A percentile compares a stretch with the other conserved stretches of the same genome.
Conservation (phyloP, 2,113 vertebrate genomes). For the Neomonachus schauinslandi region DNA sequence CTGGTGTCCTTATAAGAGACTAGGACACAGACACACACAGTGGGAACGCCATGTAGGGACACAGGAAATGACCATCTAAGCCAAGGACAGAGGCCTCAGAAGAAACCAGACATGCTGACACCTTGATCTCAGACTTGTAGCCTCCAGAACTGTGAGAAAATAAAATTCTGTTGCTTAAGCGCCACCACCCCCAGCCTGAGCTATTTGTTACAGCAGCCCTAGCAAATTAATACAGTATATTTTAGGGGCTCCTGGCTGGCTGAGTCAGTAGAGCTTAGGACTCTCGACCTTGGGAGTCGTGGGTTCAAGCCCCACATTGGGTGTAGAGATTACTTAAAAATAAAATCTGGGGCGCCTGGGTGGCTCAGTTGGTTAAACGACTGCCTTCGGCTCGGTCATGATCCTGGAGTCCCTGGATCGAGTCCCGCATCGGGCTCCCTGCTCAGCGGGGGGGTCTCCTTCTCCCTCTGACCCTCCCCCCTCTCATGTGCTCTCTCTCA, state of each 20-base stretch:
- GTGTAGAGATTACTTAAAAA: neutral
- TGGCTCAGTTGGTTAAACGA: too few relatives aligned
- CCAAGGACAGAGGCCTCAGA: neutral
- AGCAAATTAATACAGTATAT: neutral
- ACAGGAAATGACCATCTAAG: neutral
- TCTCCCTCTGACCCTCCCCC: too few relatives aligned
- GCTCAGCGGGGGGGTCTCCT: too few relatives aligned
- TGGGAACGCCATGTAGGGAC: neutral
- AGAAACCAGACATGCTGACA: neutral
- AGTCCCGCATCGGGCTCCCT: too few relatives aligned
- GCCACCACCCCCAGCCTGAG: neutral
- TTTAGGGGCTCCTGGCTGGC: neutral
- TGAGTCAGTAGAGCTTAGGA: neutral
- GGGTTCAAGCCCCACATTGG: neutral
- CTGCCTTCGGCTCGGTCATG: too few relatives aligned
- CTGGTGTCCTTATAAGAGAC: neutral
- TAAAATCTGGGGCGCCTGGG: neutral
- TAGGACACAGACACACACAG: neutral
- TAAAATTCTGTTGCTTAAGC: neutral
- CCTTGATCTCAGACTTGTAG: neutral
- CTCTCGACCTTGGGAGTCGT: neutral
- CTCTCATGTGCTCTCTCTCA: too few relatives aligned
- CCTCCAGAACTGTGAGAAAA: neutral
- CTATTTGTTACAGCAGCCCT: neutral
- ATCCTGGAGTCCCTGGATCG: too few relatives aligned